Conservation (phyloP, 1,140 invertebrate species). For the Bombus balteatus region DNA sequence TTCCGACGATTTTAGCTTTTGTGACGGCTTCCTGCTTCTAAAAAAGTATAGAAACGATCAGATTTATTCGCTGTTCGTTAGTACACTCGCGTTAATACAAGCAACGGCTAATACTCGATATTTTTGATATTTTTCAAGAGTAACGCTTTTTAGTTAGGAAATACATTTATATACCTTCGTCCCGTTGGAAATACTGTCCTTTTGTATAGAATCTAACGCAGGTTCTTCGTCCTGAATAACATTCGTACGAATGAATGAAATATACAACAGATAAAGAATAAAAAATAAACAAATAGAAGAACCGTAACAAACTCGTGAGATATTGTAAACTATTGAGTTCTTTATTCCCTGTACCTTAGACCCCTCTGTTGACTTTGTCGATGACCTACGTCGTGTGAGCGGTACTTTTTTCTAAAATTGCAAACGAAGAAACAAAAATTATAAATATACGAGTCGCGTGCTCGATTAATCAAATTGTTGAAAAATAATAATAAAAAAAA, state of each 20-base stretch:
- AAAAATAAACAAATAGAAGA: slow-evolving; percentile 23
- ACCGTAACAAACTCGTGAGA: not conserved
- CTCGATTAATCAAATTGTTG: too few species aligned
- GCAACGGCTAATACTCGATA: not conserved
- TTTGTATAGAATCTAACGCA: slow-evolving; percentile 59
- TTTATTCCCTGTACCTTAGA: slow-evolving; percentile 56
- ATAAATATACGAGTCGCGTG: not conserved
- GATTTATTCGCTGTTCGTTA: not conserved
- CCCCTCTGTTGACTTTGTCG: slow-evolving; percentile 46
- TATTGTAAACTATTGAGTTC: slow-evolving; percentile 16
- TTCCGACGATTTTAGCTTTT: slow-evolving; percentile 65
- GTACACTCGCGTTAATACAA: not conserved
- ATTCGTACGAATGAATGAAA: slow-evolving; percentile 39
- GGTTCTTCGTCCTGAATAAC: slow-evolving; percentile 57
- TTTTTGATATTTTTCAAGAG: not conserved
- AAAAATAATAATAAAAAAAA: slow-evolving; percentile 11
- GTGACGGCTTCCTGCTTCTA: slow-evolving; percentile 57
- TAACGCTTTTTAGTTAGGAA: slow-evolving; percentile 14
- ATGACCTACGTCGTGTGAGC: slow-evolving; percentile 47
- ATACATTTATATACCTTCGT: slow-evolving; percentile 60
- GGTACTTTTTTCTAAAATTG: slow-evolving; percentile 55
- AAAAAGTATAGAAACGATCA: slow-evolving; percentile 45
- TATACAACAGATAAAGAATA: slow-evolving; percentile 13
- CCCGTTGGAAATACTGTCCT: slow-evolving; percentile 53
- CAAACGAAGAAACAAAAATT: slow-evolving; percentile 19